phyloP scores from a whole-genome alignment of 2,113 vertebrate species.

The Dissostichus mawsoni region DNA sequence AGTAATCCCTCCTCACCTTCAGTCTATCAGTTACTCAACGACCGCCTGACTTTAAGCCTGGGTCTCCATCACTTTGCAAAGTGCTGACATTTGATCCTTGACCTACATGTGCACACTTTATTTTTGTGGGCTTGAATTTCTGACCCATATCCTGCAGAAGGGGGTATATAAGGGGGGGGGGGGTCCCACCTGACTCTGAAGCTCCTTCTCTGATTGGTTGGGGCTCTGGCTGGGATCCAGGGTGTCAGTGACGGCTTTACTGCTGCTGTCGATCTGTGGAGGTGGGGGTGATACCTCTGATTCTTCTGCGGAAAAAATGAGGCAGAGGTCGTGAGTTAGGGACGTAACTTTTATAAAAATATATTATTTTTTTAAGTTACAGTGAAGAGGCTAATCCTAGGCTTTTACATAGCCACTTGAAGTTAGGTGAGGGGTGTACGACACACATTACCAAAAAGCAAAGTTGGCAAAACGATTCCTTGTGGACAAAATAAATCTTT shows the following conservation, averaged over 20 bases:
- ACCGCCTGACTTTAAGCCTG: background rate
- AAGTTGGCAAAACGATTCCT: too few species aligned
- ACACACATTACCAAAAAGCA: too few species aligned
- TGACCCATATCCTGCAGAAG: conserved; percentile 55
- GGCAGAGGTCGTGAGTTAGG: conserved; percentile 7
- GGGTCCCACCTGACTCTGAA: conserved; percentile 73
- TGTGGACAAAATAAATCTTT: too few species aligned
- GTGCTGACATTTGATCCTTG: conserved; percentile 38
- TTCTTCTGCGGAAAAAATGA: conserved; percentile 23
- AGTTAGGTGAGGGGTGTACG: too few species aligned
- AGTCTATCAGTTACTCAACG: background rate
- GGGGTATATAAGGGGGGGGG: background rate
- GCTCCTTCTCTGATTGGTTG: conserved; percentile 40
- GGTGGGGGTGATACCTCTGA: conserved; percentile 20
- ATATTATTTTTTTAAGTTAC: too few species aligned
- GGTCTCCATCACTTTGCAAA: conserved; percentile 31
- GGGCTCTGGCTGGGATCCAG: conserved; percentile 32
- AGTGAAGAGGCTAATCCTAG: too few species aligned
- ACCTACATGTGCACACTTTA: conserved; percentile 57
- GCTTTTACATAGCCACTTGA: too few species aligned
- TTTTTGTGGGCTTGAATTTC: conserved; percentile 54
- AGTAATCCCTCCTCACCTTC: conserved; percentile 14
- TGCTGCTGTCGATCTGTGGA: conserved; percentile 34
- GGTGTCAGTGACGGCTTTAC: conserved; percentile 28
- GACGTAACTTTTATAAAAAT: too few species aligned